Evolutionary conservation across 2,113 vertebrate genomes (phyloP), one percentile per base, ranked within the genome.

Genomic region (Gnathonemus longibarbis): DNA sequence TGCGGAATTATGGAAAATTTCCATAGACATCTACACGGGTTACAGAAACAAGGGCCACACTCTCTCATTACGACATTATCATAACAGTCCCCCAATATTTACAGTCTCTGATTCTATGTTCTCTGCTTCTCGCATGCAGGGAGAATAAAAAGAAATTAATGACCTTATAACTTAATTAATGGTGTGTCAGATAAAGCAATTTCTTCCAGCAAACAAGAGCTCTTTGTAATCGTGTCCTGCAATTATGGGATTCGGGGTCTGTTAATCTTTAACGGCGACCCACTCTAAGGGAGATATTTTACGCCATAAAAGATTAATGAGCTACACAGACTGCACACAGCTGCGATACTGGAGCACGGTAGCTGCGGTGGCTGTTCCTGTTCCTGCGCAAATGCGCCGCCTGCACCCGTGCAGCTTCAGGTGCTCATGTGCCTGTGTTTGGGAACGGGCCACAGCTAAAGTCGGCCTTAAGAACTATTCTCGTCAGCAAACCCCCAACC

Each of bases 231-330:
- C 91, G 62, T 48, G 88, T 88, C 62, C n/a, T 11, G 15, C 53
- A 42, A n/a, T 62, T 58, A 50, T 88, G 56, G 84, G 62, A 70
- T 70, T 91, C 66, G 53, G 49, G 45, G n/a, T 58, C 66, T 45
- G 90, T 90, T 91, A 90, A 92, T 92, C 42, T 91, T 91, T 90
- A 49, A 92, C 77, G 85, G 17, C 21, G 88, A 77, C 80, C 90
- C 91, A 88, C 88, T 70, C 80, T 87, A 53, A 39, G 24, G 90
- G 58, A 80, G 24, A 58, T 48, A 49, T 85, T 58, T 89, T 35
- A 48, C 52, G 13, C 42, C 39, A 52, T 52, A 84, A 83, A 80
- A 17, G 70, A 52, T 39, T 53, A 88, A 88, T 88, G 52, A 27
- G 46, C 52, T 31, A 45, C 86, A 49, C 48, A 35, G 62, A 7